Conservation (phyloP, 2,113 vertebrate species). For the Sinocyclocheilus maitianheensis region DNA sequence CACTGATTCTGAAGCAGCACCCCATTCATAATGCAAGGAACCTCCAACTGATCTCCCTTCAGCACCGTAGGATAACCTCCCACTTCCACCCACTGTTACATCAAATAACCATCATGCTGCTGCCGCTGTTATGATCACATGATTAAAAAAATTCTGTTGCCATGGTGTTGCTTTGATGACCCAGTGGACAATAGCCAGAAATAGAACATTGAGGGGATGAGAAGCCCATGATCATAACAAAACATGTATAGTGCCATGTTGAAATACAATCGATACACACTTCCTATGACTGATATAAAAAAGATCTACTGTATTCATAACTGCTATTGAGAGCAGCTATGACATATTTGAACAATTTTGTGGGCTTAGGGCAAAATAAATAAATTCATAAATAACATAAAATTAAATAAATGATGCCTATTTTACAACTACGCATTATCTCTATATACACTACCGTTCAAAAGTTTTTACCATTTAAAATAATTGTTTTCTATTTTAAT, state of each 20-base stretch:
- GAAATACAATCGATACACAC: background rate
- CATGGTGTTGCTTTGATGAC: slow-evolving; percentile 6
- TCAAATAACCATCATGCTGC: slow-evolving; percentile 9
- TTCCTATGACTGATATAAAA: background rate
- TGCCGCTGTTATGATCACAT: background rate
- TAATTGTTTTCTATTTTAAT: too few species aligned
- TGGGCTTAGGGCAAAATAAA: too few species aligned
- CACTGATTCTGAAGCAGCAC: background rate
- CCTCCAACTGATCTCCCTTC: background rate
- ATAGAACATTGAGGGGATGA: slow-evolving; percentile 21
- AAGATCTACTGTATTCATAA: background rate
- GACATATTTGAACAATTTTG: background rate
- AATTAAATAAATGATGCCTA: too few species aligned
- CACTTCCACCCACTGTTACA: background rate
- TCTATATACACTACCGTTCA: too few species aligned
- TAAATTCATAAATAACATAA: too few species aligned
- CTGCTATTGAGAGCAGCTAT: background rate
- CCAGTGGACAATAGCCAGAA: background rate
- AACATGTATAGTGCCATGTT: slow-evolving; percentile 8
- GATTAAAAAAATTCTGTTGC: background rate
- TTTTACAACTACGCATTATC: too few species aligned
- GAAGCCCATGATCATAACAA: background rate
- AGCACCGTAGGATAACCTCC: background rate
- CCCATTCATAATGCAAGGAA: background rate
- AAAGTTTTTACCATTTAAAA: too few species aligned